Percentiles rank a stretch among this genome's conserved stretches.
Evolutionary conservation across 1,140 invertebrate genomes (phyloP).

Genomic region (Nomia melanderi): DNA sequence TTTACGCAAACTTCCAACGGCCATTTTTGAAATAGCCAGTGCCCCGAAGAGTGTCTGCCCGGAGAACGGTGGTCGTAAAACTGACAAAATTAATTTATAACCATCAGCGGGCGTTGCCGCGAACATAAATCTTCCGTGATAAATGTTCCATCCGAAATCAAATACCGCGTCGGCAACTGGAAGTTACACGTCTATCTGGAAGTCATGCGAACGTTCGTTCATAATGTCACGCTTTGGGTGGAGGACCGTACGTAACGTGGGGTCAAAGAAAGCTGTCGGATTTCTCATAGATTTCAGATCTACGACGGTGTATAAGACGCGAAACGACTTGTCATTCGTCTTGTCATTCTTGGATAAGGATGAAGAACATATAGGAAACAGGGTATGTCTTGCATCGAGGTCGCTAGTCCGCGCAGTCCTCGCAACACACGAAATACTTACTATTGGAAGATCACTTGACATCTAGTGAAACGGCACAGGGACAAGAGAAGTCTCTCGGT

Average conservation of each 20-base stretch:
- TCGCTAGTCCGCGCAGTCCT: constrained; percentile 4
- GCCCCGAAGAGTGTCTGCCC: too few relatives aligned
- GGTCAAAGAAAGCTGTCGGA: neutral
- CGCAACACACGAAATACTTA: too few relatives aligned
- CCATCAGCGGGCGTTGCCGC: constrained; percentile 20
- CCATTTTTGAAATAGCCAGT: neutral
- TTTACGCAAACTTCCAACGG: neutral
- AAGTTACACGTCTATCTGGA: constrained; percentile 25
- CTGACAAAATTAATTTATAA: constrained; percentile 49
- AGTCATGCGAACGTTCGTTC: constrained; percentile 4
- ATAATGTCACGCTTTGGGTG: neutral
- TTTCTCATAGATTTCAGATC: constrained; percentile 37
- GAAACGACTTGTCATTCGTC: constrained; percentile 51
- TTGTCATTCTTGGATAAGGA: constrained; percentile 52
- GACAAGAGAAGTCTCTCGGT: too few relatives aligned
- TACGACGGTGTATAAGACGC: constrained; percentile 17
- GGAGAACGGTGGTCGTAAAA: constrained; percentile 10
- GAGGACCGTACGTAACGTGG: neutral
- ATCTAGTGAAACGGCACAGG: too few relatives aligned
- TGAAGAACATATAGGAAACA: constrained; percentile 7
- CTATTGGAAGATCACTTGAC: too few relatives aligned
- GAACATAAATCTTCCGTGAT: constrained; percentile 45
- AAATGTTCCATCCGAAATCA: constrained; percentile 35
- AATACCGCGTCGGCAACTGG: constrained; percentile 22
- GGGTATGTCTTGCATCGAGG: neutral